A percentile compares a stretch with the other conserved stretches of the same genome.
phyloP scores from a whole-genome alignment of 2,113 vertebrate genomes.

The Mustela nigripes region DNA sequence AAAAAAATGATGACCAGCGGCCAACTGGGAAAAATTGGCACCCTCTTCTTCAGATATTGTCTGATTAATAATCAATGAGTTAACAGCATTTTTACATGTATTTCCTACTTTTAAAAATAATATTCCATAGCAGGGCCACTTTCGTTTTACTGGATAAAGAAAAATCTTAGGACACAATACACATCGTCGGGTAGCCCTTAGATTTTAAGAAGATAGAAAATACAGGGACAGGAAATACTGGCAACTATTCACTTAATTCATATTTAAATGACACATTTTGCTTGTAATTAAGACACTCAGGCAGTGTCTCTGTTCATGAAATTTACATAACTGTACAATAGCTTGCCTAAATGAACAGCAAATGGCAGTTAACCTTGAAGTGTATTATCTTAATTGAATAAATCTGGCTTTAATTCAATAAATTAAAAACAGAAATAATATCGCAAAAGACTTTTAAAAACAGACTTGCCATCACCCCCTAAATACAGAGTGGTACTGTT shows the following conservation, averaged over 20 bases:
- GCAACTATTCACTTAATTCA: slow-evolving; percentile 89
- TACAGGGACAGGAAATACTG: slow-evolving; percentile 87
- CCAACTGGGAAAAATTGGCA: not conserved
- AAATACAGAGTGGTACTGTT: slow-evolving; percentile 40
- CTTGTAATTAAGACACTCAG: slow-evolving; percentile 91
- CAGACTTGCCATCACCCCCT: slow-evolving; percentile 59
- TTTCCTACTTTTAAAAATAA: slow-evolving; percentile 38
- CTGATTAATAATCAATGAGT: slow-evolving; percentile 64
- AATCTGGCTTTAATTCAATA: slow-evolving; percentile 90
- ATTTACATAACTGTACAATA: slow-evolving; percentile 92
- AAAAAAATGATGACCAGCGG: not conserved
- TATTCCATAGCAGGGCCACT: not conserved
- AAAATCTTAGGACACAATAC: slow-evolving; percentile 75
- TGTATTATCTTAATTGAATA: slow-evolving; percentile 91
- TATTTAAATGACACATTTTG: slow-evolving; percentile 91
- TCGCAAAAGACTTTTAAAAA: slow-evolving; percentile 79
- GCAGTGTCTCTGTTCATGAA: slow-evolving; percentile 88
- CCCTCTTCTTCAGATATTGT: slow-evolving; percentile 40
- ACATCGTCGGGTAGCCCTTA: slow-evolving; percentile 79
- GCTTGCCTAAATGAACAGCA: slow-evolving; percentile 91
- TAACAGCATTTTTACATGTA: slow-evolving; percentile 52
- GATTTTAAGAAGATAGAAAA: slow-evolving; percentile 85
- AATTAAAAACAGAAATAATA: slow-evolving; percentile 87
- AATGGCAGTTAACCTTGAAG: slow-evolving; percentile 92
- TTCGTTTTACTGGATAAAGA: slow-evolving; percentile 64